Evolutionary conservation across 1,140 invertebrate genomes (phyloP).

Genomic region (Bicyclus anynana): DNA sequence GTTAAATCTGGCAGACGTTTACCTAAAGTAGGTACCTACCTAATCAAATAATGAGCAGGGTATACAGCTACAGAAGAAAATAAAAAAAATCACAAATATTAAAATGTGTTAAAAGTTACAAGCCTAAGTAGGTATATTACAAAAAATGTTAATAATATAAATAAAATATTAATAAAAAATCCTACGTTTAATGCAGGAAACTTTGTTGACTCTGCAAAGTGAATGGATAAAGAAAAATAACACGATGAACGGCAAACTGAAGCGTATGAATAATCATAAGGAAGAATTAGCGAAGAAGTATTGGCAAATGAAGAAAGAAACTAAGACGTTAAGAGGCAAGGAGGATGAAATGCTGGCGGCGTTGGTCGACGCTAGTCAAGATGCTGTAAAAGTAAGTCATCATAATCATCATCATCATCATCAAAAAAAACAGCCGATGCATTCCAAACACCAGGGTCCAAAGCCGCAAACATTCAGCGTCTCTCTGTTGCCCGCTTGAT

Average conservation of each 20-base stretch:
- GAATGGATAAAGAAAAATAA: slow-evolving; percentile 50
- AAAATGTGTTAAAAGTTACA: too few species aligned
- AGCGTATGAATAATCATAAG: slow-evolving; percentile 45
- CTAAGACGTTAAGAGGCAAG: slow-evolving; percentile 32
- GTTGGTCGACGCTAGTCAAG: slow-evolving; percentile 58
- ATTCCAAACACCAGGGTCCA: too few species aligned
- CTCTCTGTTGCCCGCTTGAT: too few species aligned
- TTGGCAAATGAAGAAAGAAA: slow-evolving; percentile 56
- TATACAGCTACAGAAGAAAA: too few species aligned
- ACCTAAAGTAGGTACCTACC: too few species aligned
- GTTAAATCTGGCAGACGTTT: too few species aligned
- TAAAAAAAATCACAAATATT: too few species aligned
- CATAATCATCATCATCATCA: not conserved
- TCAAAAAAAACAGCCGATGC: not conserved
- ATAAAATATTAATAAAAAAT: too few species aligned
- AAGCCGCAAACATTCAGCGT: too few species aligned
- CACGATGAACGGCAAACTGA: slow-evolving; percentile 41
- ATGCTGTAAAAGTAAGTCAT: slow-evolving; percentile 45
- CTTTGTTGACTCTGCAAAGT: slow-evolving; percentile 47
- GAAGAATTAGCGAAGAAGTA: slow-evolving; percentile 51
- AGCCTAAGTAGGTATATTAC: too few species aligned
- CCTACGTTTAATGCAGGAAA: slow-evolving; percentile 37
- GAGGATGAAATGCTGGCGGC: slow-evolving; percentile 39
- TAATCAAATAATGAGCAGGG: too few species aligned
- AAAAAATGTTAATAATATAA: too few species aligned